Evolutionary conservation across 2,797 vertebrate genomes (phyloP), one percentile per base, ranked within the genome.

Genomic region (Pantherophis vulpinus): DNA sequence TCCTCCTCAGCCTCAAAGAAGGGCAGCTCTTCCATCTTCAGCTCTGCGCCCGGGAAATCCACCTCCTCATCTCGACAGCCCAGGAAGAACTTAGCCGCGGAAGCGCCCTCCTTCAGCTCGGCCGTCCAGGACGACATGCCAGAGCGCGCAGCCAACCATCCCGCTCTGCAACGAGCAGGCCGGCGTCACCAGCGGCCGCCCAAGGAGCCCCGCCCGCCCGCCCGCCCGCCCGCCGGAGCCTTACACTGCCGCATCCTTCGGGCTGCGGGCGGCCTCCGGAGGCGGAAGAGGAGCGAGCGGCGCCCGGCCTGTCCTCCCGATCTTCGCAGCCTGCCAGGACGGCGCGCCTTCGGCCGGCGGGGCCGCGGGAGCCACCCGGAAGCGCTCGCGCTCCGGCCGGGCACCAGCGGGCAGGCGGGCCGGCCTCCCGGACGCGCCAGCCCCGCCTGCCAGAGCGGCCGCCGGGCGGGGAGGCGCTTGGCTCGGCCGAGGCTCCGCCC

Each of bases 111-210:
- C 98, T 99, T 98, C 97, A 96, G 98, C 98, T 98, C 98, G 97
- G 98, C 98, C 98, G 97, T 98, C 98, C 98, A 97, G 97, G 98
- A 98, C 98, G 98, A 99, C 99, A 99, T 99, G 97, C 99, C 98
- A 98, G 97, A 98, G 97, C 96, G 89, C 97, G 97, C 94, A 97
- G 95, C 98, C 98, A 90, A 98, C 98, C 98, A 98, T 99, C 98
- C 97, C 98, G 97, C 97, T 98, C 97, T 97, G 97, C 63, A 97
- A 70, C 5, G 2, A 96, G 87, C 29, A 95, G 90, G 95, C 95
- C 0, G 5, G 29, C 32, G 42, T 83, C 51, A 61, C 3, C 2
- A 32, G 47, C 37, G 13, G 29, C 63, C 29, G 63, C 29, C 63
- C 63, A 12, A 12, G 87, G 10, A 12, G 56, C 86, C 54, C n/a